These are phyloP conservation scores for Hydractinia echinata DNA, from an alignment of 30 jellyfish, hydroid and myxozoan genomes.

Conservation along the genomic window DNA sequence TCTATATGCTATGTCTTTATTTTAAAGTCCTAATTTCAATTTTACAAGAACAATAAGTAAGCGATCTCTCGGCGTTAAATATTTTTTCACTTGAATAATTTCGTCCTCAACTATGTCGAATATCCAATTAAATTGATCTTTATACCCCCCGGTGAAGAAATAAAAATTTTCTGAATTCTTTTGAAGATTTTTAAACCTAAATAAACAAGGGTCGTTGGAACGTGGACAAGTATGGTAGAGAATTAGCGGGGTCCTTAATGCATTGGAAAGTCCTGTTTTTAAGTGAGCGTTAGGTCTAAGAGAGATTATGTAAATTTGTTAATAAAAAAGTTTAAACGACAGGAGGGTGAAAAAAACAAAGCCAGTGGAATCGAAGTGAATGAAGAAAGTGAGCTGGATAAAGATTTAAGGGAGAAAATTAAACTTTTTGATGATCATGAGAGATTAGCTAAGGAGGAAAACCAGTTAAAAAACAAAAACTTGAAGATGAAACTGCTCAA, in stretches of 20 bases:
- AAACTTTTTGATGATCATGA: constrained; percentile 1
- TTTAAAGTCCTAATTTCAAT: too few relatives aligned
- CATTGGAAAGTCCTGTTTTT: neutral
- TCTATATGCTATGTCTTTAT: too few relatives aligned
- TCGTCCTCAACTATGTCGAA: too few relatives aligned
- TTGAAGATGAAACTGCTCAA: neutral
- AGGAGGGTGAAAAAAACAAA: neutral
- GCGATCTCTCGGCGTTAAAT: too few relatives aligned
- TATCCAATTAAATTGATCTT: too few relatives aligned
- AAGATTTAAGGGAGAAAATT: neutral
- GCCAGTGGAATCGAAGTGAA: too few relatives aligned
- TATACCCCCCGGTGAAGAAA: too few relatives aligned
- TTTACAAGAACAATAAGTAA: too few relatives aligned
- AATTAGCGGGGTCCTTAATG: neutral
- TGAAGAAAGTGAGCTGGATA: neutral
- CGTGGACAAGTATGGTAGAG: neutral
- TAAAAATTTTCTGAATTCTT: too few relatives aligned
- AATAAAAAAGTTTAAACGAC: neutral
- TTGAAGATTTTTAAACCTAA: neutral
- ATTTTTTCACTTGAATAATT: too few relatives aligned
- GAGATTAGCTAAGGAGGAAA: neutral
- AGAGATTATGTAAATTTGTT: neutral
- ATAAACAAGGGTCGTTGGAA: constrained; percentile 1
- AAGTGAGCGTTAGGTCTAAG: neutral
- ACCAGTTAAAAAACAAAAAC: neutral